phyloP scores from a whole-genome alignment of 1,140 invertebrate genomes.

The Gryllus bimaculatus region DNA sequence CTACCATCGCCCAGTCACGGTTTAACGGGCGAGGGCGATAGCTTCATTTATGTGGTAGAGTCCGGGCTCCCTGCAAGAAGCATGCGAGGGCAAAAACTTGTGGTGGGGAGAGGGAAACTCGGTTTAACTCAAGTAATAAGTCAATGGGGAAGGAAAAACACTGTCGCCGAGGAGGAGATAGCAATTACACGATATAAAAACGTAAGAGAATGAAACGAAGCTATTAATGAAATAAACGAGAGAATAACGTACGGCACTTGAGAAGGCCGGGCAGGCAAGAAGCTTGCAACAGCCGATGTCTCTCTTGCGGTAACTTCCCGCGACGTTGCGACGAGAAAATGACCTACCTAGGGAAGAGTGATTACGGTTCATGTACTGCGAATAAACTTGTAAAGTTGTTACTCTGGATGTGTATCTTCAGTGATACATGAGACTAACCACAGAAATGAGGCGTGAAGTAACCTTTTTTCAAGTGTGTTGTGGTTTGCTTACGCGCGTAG shows the following conservation, averaged over 20 bases:
- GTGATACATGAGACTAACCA: too few relatives aligned
- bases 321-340: background rate
- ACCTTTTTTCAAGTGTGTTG: too few relatives aligned
- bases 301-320: background rate
- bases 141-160: background rate
- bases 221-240: background rate
- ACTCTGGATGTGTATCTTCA: too few relatives aligned
- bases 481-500: too few relatives aligned
- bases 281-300: background rate
- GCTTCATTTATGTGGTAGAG: background rate
- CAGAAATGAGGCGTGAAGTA: too few relatives aligned
- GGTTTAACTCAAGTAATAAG: conserved; percentile 1
- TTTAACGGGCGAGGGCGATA: background rate
- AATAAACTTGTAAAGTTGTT: background rate
- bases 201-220: background rate
- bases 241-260: background rate
- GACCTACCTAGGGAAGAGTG: background rate
- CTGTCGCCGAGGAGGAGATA: background rate
- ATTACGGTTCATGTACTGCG: background rate
- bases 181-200: background rate
- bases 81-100: background rate
- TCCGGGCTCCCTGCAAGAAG: background rate
- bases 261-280: background rate
- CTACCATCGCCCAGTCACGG: background rate
- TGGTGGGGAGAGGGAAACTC: background rate